phyloP scores from a whole-genome alignment of 2,888 invertebrate genomes.

The Alloplasta piceator region DNA sequence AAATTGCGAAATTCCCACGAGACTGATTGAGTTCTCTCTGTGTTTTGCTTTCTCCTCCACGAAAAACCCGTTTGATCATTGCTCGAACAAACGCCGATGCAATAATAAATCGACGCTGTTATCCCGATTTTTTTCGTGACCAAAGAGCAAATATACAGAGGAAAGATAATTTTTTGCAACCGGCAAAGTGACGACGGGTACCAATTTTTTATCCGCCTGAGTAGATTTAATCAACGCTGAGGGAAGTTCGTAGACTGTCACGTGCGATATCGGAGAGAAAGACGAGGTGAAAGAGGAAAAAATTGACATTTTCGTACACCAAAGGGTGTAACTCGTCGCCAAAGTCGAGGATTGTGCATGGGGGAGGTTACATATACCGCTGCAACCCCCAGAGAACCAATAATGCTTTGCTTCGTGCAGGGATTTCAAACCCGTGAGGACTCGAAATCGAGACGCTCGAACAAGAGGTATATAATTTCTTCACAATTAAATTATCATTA shows the following conservation, averaged over 20 bases:
- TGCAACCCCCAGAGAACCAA: constrained; percentile 80
- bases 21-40: too few species aligned
- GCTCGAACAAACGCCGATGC: too few species aligned
- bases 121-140: neutral
- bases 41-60: too few species aligned
- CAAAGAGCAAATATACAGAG: too few species aligned
- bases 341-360: constrained; percentile 69
- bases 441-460: constrained; percentile 75
- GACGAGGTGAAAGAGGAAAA: neutral
- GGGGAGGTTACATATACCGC: constrained; percentile 74
- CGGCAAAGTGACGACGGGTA: too few species aligned
- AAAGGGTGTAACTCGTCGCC: constrained; percentile 15
- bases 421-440: constrained; percentile 85
- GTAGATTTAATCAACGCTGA: too few species aligned
- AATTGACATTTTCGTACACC: constrained; percentile 1
- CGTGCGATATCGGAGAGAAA: neutral
- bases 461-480: constrained; percentile 75
- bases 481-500: too few species aligned
- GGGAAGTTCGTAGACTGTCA: neutral
- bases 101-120: too few species aligned
- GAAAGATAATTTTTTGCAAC: neutral
- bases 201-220: too few species aligned
- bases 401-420: constrained; percentile 90
- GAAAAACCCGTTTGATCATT: too few species aligned
- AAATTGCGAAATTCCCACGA: constrained; percentile 5